Conservation (phyloP, 2,113 vertebrate genomes). For the Phyllostomus discolor region DNA sequence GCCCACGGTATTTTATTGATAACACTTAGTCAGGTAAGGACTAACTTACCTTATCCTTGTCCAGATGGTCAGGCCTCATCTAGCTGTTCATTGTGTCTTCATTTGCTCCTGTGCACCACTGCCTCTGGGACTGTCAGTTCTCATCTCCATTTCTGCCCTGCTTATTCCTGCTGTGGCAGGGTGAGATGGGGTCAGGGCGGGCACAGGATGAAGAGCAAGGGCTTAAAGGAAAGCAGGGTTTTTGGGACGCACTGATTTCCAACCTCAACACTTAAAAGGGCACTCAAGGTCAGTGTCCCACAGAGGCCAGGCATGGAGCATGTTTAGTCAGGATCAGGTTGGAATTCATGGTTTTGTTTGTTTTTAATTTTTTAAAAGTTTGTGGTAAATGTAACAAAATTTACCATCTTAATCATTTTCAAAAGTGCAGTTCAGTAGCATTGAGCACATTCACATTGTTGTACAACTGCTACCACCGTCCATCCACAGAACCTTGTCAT, state of each 20-base stretch:
- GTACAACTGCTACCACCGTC: not conserved
- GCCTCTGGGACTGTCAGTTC: not conserved
- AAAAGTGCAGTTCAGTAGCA: not conserved
- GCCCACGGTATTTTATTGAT: not conserved
- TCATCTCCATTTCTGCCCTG: not conserved
- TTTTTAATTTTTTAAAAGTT: not conserved
- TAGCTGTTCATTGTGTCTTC: not conserved
- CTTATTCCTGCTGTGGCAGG: not conserved
- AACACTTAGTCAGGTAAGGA: not conserved
- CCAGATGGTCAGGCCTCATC: not conserved
- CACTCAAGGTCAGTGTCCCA: not conserved
- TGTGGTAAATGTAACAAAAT: not conserved
- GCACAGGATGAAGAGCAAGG: not conserved
- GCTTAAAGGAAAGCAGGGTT: not conserved
- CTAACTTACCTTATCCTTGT: not conserved
- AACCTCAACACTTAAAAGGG: not conserved
- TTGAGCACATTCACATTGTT: not conserved
- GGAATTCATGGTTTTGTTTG: not conserved
- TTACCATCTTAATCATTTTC: not conserved
- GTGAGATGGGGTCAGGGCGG: not conserved
- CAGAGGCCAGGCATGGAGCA: not conserved
- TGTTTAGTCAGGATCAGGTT: not conserved
- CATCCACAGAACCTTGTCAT: not conserved
- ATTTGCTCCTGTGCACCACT: not conserved
- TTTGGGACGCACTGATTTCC: not conserved